Conservation (phyloP, 1,140 invertebrate genomes). For the Bombus vancouverensis region DNA sequence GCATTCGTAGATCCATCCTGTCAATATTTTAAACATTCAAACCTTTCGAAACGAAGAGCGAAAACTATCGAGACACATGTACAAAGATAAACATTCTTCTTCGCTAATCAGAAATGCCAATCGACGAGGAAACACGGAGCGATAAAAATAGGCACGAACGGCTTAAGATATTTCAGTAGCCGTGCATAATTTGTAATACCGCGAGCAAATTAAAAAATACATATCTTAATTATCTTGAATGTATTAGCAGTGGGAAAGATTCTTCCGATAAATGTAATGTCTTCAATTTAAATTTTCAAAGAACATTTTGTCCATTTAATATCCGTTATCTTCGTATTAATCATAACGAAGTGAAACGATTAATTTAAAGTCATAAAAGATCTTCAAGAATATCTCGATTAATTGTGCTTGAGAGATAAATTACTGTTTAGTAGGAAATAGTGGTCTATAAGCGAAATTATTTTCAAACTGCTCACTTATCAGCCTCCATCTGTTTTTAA, state of each 20-base stretch:
- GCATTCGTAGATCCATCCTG: not conserved
- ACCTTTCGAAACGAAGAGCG: not conserved
- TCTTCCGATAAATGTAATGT: not conserved
- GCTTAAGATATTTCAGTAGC: not conserved
- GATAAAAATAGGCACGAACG: not conserved
- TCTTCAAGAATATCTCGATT: not conserved
- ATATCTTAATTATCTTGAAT: not conserved
- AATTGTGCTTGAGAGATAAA: not conserved
- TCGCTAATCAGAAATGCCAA: conserved; percentile 30
- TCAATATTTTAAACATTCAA: not conserved
- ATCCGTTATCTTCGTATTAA: not conserved
- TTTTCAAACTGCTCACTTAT: not conserved
- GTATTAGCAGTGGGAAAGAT: not conserved
- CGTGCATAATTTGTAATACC: not conserved
- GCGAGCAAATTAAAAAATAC: not conserved
- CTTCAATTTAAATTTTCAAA: not conserved
- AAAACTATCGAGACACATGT: no score
- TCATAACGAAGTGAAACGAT: not conserved
- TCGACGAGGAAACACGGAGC: not conserved
- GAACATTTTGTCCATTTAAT: not conserved
- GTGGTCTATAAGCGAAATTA: not conserved
- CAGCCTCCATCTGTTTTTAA: not conserved
- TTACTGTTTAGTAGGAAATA: not conserved
- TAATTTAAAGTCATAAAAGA: no score
- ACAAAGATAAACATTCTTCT: not conserved